Base-by-base conservation (phyloP, 1,140 invertebrate genomes). In the Drosophila littoralis region DNA sequence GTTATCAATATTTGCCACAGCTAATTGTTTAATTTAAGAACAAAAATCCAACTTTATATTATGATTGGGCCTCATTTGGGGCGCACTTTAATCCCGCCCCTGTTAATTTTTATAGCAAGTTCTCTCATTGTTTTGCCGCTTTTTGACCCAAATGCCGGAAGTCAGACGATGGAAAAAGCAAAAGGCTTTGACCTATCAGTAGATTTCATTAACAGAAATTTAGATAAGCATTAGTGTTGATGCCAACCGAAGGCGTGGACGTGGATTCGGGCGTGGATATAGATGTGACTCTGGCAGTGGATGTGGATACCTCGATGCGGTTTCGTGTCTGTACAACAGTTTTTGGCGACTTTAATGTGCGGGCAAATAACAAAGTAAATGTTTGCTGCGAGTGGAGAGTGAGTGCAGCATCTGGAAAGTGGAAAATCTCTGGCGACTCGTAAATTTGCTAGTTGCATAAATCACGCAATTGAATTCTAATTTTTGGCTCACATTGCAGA, bases 401-500 rank as follows among this genome's bases (percentile, higher is more conserved):
- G 45, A 75, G 70, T 76, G 46, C 46, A 70, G 43, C 55, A 74
- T 60, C 45, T 68, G 43, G 42, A 52, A 36, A 35, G 28, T 42
- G 51, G 55, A 42, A 58, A 74, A 48, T 88, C 83, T 77, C 83
- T 45, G 36, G 78, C 60, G 83, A 52, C 84, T 88, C 83, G 77
- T 88, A 88, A 89, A 88, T 88, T 88, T 67, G 66, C 64, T 46
- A 68, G 61, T 48, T 83, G 59, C 79, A 89, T 89, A 89, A 89
- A 89, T 89, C 84, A 84, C 77, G 68, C 80, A 89, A 89, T 89
- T 78, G 77, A 89, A 89, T 89, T 81, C 84, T 89, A 89, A 89
- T 89, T 89, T 86, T 89, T 81, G 69, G 64, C 54, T 68, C 42
- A 61, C 42, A 40, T 64, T 40, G 22, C 4, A 45, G 22, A 38